phyloP scores from a whole-genome alignment of 2,888 invertebrate species.

The Napeogenes sylphis region DNA sequence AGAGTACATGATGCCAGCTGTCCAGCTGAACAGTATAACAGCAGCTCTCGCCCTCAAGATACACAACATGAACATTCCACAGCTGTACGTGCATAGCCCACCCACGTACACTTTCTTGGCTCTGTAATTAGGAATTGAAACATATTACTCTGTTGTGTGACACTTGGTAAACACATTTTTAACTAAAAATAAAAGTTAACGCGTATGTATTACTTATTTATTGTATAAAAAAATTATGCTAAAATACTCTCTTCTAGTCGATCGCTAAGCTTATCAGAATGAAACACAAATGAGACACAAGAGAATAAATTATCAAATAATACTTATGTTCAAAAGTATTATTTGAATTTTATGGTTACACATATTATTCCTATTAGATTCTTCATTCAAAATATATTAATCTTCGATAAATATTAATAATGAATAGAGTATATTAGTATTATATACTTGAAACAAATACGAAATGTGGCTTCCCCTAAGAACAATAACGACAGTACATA shows the following conservation, averaged over 20 bases:
- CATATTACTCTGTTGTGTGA: not conserved
- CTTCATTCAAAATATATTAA: too few species aligned
- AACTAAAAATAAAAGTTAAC: not conserved
- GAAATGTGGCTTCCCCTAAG: constrained; percentile 3
- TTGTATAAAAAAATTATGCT: not conserved
- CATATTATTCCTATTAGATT: too few species aligned
- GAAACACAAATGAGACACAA: too few species aligned
- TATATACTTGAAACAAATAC: not conserved
- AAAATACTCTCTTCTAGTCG: not conserved
- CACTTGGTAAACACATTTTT: too few species aligned
- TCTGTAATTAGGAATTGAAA: constrained; percentile 71
- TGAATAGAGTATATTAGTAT: too few species aligned
- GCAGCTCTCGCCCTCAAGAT: constrained; percentile 85
- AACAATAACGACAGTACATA: constrained; percentile 9
- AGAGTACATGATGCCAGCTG: constrained; percentile 98
- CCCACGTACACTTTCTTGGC: constrained; percentile 92
- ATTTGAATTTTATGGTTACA: too few species aligned
- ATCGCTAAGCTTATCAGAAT: too few species aligned
- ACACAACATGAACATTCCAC: constrained; percentile 93
- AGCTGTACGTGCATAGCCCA: constrained; percentile 91
- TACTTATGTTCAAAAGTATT: too few species aligned
- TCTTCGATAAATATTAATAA: too few species aligned
- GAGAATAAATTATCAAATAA: too few species aligned
- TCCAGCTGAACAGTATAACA: constrained; percentile 93
- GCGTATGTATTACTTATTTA: too few species aligned